phyloP scores from a whole-genome alignment of 2,797 vertebrate genomes.

The Gambusia yucatana region DNA sequence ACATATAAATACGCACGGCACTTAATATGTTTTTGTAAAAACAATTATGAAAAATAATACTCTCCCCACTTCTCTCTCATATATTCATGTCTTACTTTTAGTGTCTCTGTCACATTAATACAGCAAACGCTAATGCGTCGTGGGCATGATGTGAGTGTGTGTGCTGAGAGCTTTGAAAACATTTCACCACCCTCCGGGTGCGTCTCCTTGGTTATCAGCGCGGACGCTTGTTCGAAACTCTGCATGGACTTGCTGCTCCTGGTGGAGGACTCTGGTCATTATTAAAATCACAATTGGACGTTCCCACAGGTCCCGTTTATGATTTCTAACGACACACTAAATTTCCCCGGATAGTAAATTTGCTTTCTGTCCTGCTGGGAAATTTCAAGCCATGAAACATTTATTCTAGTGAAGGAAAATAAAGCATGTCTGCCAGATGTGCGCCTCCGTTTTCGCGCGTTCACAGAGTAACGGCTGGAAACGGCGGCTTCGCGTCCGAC shows the following conservation, averaged over 20 bases:
- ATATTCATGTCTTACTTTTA: not conserved
- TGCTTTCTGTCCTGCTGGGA: not conserved
- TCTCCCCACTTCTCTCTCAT: not conserved
- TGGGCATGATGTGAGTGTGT: not conserved
- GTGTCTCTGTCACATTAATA: not conserved
- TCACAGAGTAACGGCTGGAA: not conserved
- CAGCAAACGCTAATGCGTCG: not conserved
- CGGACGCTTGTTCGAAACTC: not conserved
- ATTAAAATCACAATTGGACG: conserved; percentile 5
- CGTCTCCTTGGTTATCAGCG: not conserved
- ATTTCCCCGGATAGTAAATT: not conserved
- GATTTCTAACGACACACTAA: not conserved
- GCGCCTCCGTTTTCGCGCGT: not conserved
- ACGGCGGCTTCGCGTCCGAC: not conserved
- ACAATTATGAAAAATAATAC: not conserved
- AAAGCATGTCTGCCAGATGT: not conserved
- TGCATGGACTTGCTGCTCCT: not conserved
- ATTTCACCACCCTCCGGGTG: not conserved
- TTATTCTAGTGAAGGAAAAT: not conserved
- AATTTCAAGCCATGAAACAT: not conserved
- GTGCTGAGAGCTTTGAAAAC: not conserved
- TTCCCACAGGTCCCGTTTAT: not conserved
- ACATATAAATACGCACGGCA: not conserved
- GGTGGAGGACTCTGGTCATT: not conserved
- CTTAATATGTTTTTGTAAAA: not conserved